A percentile compares a stretch with the other conserved stretches of the same genome.
Evolutionary conservation across 2,797 vertebrate genomes (phyloP).

Genomic region (Typhlichthys eigenmanni): DNA sequence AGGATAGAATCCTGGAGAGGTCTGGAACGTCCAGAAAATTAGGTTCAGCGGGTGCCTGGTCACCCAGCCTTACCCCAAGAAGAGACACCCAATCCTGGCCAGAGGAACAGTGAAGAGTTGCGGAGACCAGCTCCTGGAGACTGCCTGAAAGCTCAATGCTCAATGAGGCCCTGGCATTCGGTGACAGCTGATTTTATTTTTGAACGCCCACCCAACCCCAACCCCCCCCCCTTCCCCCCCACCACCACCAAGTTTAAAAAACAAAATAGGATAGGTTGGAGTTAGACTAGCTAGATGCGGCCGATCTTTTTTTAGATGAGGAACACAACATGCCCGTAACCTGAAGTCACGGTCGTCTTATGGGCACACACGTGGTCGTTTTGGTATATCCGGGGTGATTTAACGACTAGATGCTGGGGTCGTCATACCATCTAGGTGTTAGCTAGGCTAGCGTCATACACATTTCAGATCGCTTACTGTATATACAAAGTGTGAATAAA

Average conservation of each 20-base stretch:
- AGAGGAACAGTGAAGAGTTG: slow-evolving; percentile 41
- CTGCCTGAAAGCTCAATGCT: slow-evolving; percentile 43
- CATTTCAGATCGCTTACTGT: background rate
- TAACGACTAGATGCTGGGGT: background rate
- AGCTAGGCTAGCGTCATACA: background rate
- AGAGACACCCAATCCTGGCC: slow-evolving; percentile 24
- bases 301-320: slow-evolving; percentile 82
- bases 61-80: slow-evolving; percentile 5
- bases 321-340: slow-evolving; percentile 79
- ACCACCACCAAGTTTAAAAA: slow-evolving; percentile 39
- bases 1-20: slow-evolving; percentile 53
- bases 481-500: background rate
- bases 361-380: slow-evolving; percentile 35
- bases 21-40: slow-evolving; percentile 9
- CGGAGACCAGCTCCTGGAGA: slow-evolving; percentile 89
- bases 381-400: background rate
- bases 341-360: slow-evolving; percentile 74
- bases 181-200: slow-evolving; percentile 88
- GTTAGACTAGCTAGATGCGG: slow-evolving; percentile 58
- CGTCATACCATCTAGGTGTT: background rate
- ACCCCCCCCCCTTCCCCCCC: background rate
- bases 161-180: slow-evolving; percentile 73
- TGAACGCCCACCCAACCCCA: slow-evolving; percentile 57
- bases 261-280: slow-evolving; percentile 45
- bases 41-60: background rate